phyloP scores from a whole-genome alignment of 2,113 vertebrate species.

The Ictalurus furcatus region DNA sequence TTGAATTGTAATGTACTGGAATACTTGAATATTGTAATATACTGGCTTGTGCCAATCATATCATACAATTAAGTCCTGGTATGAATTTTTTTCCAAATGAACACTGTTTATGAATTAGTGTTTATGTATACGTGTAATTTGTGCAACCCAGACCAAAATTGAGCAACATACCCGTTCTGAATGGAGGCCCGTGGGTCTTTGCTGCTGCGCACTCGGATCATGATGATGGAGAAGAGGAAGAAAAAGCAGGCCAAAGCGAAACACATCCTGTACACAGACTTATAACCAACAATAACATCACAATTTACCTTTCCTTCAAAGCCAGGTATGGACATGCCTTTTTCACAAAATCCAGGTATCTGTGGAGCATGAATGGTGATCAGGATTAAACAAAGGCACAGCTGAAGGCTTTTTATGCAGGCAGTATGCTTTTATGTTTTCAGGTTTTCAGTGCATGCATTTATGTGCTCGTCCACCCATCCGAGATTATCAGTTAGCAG shows the following conservation, averaged over 20 bases:
- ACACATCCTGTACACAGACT: slow-evolving; percentile 91
- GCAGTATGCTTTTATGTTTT: not conserved
- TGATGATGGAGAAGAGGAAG: slow-evolving; percentile 80
- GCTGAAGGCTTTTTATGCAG: not conserved
- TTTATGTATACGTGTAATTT: not conserved
- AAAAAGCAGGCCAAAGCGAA: slow-evolving; percentile 87
- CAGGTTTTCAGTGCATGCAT: not conserved
- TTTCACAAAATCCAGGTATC: slow-evolving; percentile 83
- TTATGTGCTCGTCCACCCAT: not conserved
- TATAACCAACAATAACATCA: slow-evolving; percentile 83
- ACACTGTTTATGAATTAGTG: not conserved
- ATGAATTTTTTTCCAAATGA: not conserved
- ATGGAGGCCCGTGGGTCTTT: slow-evolving; percentile 81
- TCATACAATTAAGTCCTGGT: not conserved
- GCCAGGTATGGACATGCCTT: slow-evolving; percentile 32
- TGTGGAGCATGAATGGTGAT: slow-evolving; percentile 43
- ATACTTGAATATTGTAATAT: not conserved
- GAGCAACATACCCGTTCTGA: slow-evolving; percentile 82
- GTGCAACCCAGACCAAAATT: not conserved
- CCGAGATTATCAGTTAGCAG: not conserved
- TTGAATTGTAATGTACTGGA: not conserved
- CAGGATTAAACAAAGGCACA: not conserved
- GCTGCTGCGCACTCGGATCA: slow-evolving; percentile 87
- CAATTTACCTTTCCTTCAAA: slow-evolving; percentile 75
- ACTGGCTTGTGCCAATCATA: too few species aligned